Evolutionary conservation across 64 coral and sea anemone species (phyloP).

Genomic region (Stylophora pistillata): DNA sequence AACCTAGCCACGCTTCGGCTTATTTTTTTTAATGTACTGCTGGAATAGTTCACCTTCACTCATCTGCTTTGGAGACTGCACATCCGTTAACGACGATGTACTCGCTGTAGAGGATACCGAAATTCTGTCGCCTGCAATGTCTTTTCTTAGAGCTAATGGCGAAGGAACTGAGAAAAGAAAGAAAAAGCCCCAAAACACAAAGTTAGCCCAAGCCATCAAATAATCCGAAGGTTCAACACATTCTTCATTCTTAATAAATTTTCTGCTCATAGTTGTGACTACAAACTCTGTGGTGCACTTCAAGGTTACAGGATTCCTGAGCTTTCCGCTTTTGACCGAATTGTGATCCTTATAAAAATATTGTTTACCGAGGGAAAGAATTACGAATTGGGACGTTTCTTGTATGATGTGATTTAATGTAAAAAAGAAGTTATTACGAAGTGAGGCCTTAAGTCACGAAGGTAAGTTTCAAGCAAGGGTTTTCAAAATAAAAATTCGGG

Average conservation of each 20-base stretch:
- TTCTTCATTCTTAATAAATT: no score
- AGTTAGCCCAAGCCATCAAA: background rate
- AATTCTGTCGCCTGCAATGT: slow-evolving; percentile 23
- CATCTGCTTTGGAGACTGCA: slow-evolving; percentile 39
- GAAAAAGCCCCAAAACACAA: background rate
- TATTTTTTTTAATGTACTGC: background rate
- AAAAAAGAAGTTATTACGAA: no score
- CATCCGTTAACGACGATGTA: slow-evolving; percentile 57
- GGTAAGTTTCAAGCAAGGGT: no score
- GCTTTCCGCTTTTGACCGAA: no score
- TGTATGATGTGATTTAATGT: no score
- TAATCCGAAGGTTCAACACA: background rate
- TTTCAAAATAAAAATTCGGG: background rate
- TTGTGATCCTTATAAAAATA: no score
- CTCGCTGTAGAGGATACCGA: slow-evolving; percentile 65
- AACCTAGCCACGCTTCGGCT: background rate
- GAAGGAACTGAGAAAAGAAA: slow-evolving; percentile 8
- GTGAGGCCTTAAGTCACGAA: no score
- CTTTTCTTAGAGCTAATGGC: slow-evolving; percentile 23
- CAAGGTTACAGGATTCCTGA: no score
- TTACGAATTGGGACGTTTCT: no score
- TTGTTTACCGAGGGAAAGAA: no score
- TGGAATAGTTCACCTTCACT: slow-evolving; percentile 27
- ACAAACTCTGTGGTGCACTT: no score
- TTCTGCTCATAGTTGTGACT: no score